Base-by-base conservation (phyloP, 2,113 vertebrate species). In the Panthera uncia region DNA sequence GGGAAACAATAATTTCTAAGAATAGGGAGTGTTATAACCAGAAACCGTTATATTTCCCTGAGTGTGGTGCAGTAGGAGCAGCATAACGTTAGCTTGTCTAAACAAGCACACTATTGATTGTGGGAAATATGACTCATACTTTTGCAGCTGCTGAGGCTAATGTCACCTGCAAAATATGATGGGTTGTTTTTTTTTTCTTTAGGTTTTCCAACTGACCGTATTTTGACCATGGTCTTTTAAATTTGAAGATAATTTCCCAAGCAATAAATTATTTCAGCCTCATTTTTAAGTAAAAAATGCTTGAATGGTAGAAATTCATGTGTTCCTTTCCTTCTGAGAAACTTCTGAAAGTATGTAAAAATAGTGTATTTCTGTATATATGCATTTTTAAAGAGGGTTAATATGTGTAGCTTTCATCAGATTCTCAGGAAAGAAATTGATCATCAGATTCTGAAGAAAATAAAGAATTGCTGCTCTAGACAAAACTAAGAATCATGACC, bases 201-300 rank as follows among this genome's bases (percentile, higher is more conserved):
- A 55, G 9, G 7, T 89, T 45, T 91, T 45, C 14, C n/a, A 78
- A 3, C 31, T 86, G 16, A 48, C 61, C 13, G 14, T 27, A 14
- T 29, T 65, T 88, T 86, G 41, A 88, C 66, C 36, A 33, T 21
- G 48, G 31, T 87, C 55, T 68, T 29, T 95, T 73, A 38, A 81
- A 76, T 13, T 91, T 76, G 2, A 95, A 83, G 71, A 80, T 71
- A 95, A 96, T 88, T 80, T 74, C 5, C 65, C 65, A 66, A 79
- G 33, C 36, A 92, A 23, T 63, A 9, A 38, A 81, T 68, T 79
- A 57, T 71, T 97, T 89, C 55, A 91, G n/a, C 76, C 92, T 91
- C 41, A 74, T 78, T 87, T 97, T 91, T 95, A 91, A 94, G 57
- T 85, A 86, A 89, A 93, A 73, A 81, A 63, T 78, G 16, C 4